Evolutionary conservation across 2,797 vertebrate genomes (phyloP), one percentile per base, ranked within the genome.

Genomic region (Lepidocolaptes lacrymiger): DNA sequence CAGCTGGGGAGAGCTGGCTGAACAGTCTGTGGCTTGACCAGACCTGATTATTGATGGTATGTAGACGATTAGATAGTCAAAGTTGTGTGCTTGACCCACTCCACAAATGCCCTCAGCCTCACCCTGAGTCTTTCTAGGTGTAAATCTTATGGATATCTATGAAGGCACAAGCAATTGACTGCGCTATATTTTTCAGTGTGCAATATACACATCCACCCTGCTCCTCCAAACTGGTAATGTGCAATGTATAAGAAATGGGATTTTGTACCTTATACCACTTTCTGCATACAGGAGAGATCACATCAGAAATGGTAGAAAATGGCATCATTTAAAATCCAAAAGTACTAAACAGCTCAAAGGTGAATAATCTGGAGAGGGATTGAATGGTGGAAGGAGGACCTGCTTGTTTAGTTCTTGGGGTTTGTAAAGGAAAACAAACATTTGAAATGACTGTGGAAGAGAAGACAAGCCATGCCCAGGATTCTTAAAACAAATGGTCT

Each of bases 81-180:
- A 67, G 17, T 5, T 48, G 3, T 44, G 14, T 30, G 19, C 20
- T 76, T 4, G 7, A 64, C 1, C 0, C 28, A 2, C 4, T 28
- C 11, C 13, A 10, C 30, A 69, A 28, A n/a, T 32, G 74, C 16
- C 9, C 2, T 27, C 20, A 78, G 30, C 17, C 8, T 66, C n/a
- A 61, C 14, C 23, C 19, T 54, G 30, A 14, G 7, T 41, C 59
- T 19, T 62, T 62, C 21, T 28, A 24, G 32, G 19, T 18, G 46
- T 23, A 17, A 17, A 30, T 75, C 24, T 78, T 32, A 37, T 0
- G 3, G 48, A 46, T 36, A 17, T n/a, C 17, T 80, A 10, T 32
- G 58, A 59, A 77, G 23, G 22, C 18, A 58, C 27, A 82, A 54
- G 55, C 7, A 49, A 49, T 5, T 17, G 41, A 37, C 23, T 52